Percentiles rank a stretch among this genome's conserved stretches.
These are phyloP conservation scores for Neomorphus geoffroyi DNA, from an alignment of 2,797 vertebrate genomes.

Conservation along the genomic window DNA sequence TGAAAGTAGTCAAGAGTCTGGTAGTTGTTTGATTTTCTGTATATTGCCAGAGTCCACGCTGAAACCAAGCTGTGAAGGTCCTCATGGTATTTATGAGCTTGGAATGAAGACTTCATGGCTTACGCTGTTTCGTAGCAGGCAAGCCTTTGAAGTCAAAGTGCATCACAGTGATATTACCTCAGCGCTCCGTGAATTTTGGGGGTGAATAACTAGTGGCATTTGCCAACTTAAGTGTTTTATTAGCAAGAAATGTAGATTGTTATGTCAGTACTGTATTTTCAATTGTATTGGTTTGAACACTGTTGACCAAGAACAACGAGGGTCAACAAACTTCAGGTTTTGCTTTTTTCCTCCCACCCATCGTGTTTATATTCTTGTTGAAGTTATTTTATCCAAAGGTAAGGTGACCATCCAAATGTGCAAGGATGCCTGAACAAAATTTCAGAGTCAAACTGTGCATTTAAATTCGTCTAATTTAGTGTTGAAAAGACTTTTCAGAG, in stretches of 20 bases:
- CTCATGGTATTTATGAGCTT: constrained; percentile 9
- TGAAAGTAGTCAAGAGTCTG: not conserved
- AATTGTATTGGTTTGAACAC: not conserved
- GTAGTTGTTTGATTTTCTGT: not conserved
- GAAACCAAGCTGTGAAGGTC: not conserved
- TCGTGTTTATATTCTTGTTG: not conserved
- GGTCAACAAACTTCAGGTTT: not conserved
- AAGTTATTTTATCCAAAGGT: not conserved
- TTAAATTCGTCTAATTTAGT: not conserved
- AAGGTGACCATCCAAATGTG: not conserved
- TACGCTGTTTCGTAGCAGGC: not conserved
- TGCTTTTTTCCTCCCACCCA: not conserved
- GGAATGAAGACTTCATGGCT: constrained; percentile 14
- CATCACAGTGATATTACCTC: not conserved
- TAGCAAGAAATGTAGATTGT: not conserved
- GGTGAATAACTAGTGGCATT: not conserved
- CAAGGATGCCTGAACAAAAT: not conserved
- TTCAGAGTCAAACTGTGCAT: not conserved
- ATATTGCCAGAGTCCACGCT: not conserved
- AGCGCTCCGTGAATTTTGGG: not conserved
- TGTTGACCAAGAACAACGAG: not conserved
- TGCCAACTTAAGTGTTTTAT: not conserved
- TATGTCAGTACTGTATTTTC: not conserved
- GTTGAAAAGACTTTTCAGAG: not conserved
- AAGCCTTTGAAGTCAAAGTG: not conserved